A percentile compares a stretch with the other conserved stretches of the same genome.
phyloP scores from a whole-genome alignment of 2,888 invertebrate genomes.

The Salticus scenicus region DNA sequence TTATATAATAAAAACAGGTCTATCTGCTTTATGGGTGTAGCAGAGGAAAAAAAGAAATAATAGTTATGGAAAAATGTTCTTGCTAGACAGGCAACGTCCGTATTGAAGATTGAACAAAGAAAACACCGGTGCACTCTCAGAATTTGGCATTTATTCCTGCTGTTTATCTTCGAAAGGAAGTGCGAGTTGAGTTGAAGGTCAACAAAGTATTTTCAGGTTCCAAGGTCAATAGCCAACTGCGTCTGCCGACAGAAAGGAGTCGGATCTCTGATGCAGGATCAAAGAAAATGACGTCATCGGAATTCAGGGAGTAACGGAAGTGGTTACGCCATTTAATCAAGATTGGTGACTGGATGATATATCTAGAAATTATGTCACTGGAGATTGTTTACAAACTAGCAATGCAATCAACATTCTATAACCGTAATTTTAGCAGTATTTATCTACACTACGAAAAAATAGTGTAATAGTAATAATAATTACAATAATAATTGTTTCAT shows the following conservation, averaged over 20 bases:
- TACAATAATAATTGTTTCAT: too few relatives aligned
- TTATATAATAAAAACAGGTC: too few relatives aligned
- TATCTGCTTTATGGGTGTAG: too few relatives aligned
- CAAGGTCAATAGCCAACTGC: constrained; percentile 17
- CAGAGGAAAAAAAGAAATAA: too few relatives aligned
- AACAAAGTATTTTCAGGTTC: constrained; percentile 2
- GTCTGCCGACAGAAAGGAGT: constrained; percentile 8
- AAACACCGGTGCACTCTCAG: not conserved
- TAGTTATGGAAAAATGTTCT: too few relatives aligned
- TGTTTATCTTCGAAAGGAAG: constrained; percentile 6
- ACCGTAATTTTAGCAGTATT: too few relatives aligned
- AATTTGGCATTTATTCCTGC: not conserved
- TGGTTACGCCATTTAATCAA: not conserved
- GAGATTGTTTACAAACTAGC: not conserved
- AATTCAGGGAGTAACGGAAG: not conserved
- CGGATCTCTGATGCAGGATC: not conserved
- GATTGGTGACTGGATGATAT: not conserved
- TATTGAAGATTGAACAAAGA: not conserved
- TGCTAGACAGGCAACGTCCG: not conserved
- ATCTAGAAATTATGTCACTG: not conserved
- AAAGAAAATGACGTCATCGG: not conserved
- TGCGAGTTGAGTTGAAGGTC: constrained; percentile 7
- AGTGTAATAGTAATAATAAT: too few relatives aligned
- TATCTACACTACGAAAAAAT: too few relatives aligned
- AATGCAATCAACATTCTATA: too few relatives aligned